These are phyloP conservation scores for Antheraea pernyi DNA, from an alignment of 1,140 invertebrate genomes.

Conservation along the genomic window DNA sequence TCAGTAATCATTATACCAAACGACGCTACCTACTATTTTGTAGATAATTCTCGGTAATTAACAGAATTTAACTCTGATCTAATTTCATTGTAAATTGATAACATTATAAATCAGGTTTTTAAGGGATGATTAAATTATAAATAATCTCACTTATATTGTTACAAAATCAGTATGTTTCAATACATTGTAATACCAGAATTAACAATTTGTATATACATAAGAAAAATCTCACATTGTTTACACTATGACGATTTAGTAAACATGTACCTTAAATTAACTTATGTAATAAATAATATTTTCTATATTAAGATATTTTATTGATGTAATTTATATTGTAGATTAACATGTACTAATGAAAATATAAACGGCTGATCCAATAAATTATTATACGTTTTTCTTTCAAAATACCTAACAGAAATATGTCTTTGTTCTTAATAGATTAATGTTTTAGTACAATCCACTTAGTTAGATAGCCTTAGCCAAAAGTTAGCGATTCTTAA, in stretches of 20 bases:
- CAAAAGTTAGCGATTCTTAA: too few species aligned
- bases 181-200: neutral
- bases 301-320: constrained; percentile 40
- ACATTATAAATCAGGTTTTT: too few species aligned
- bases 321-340: constrained; percentile 59
- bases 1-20: too few species aligned
- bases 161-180: constrained; percentile 5
- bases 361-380: constrained; percentile 10
- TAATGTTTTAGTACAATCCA: too few species aligned
- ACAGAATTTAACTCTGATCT: too few species aligned
- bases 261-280: constrained; percentile 54
- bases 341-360: constrained; percentile 47
- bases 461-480: too few species aligned
- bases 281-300: constrained; percentile 54
- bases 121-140: neutral
- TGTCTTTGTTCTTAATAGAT: neutral
- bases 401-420: neutral
- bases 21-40: too few species aligned
- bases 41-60: too few species aligned
- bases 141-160: neutral
- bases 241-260: constrained; percentile 19
- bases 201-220: constrained; percentile 10
- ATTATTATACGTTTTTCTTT: too few species aligned
- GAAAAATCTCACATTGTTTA: neutral
- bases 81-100: too few species aligned